Evolutionary conservation across 2,113 vertebrate genomes (phyloP).

Genomic region (Hippocampus guttulatus): DNA sequence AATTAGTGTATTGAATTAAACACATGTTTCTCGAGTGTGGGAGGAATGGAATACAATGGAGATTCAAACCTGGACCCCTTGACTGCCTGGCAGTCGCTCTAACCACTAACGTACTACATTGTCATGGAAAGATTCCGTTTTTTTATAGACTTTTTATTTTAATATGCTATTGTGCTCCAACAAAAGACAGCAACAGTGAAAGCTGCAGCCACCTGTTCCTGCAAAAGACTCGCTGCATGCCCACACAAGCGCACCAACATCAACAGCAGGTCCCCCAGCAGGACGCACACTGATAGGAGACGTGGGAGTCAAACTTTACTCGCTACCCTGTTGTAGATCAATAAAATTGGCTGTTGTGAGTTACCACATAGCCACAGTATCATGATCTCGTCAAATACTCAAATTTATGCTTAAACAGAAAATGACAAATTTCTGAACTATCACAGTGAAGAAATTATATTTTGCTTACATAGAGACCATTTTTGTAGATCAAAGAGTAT

Average conservation of each 20-base stretch:
- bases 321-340: background rate
- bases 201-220: constrained; percentile 35
- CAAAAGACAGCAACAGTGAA: constrained; percentile 15
- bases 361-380: background rate
- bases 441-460: background rate
- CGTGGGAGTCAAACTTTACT: constrained; percentile 16
- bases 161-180: background rate
- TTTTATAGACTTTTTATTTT: background rate
- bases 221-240: constrained; percentile 16
- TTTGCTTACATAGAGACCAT: background rate
- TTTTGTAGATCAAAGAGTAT: background rate
- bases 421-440: background rate
- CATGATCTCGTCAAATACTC: background rate
- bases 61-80: background rate
- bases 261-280: constrained; percentile 24
- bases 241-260: constrained; percentile 20
- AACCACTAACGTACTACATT: background rate
- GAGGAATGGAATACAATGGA: no score
- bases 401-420: background rate
- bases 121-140: background rate
- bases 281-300: constrained; percentile 14
- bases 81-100: background rate
- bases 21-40: no score
- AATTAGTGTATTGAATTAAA: no score
- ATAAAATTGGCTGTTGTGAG: background rate